Percentiles rank a stretch among this genome's conserved stretches.
Evolutionary conservation across 2,888 invertebrate species (phyloP).

Genomic region (Himalopsyche japonica): DNA sequence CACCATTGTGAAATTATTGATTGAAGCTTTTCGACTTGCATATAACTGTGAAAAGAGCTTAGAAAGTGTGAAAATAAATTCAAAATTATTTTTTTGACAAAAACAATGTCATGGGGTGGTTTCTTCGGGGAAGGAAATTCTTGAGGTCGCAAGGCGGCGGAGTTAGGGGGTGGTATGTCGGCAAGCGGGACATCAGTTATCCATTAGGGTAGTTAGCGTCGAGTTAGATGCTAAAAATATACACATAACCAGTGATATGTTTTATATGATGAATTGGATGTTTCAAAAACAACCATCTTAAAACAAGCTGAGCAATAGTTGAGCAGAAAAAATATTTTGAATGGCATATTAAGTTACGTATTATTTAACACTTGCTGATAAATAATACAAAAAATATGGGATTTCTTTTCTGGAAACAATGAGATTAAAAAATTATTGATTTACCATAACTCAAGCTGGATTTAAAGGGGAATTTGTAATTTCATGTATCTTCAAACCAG

Average conservation of each 20-base stretch:
- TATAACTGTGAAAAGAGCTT: neutral
- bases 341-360: no score
- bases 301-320: no score
- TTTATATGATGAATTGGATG: neutral
- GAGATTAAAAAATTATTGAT: no score
- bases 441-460: no score
- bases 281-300: neutral
- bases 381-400: no score
- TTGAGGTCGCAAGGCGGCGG: neutral
- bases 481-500: no score
- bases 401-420: no score
- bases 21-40: neutral
- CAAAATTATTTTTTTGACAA: slow-evolving; percentile 15
- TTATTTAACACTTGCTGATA: no score
- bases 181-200: slow-evolving; percentile 38
- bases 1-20: neutral
- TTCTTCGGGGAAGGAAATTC: neutral
- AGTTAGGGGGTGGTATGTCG: slow-evolving; percentile 9
- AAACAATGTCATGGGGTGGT: slow-evolving; percentile 27
- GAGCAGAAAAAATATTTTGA: no score
- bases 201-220: slow-evolving; percentile 36
- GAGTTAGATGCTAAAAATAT: slow-evolving; percentile 25
- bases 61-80: neutral
- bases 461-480: no score
- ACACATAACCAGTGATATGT: slow-evolving; percentile 16